Evolutionary conservation across 64 coral and sea anemone species (phyloP), one percentile per base, ranked within the genome.

Genomic region (Anthopleura sola): DNA sequence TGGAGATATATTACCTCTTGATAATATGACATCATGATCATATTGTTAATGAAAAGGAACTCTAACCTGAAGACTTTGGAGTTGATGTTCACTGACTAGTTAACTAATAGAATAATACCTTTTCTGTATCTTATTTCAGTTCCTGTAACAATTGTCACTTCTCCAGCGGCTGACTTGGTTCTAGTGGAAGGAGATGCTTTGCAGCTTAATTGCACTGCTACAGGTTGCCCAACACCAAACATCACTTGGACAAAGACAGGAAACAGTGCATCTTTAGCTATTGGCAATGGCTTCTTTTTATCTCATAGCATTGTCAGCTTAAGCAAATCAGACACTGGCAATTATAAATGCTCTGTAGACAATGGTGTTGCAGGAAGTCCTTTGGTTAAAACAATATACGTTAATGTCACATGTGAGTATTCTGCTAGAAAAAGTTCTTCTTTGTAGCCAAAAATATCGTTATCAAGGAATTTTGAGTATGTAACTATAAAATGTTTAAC

Each of bases 201-300:
- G 16, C 24, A n/a, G 14, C 51, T 83, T 2, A 83, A 83, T 33
- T 83, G 80, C 17, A 53, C 38, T 21, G n/a, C 80, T 7, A 83
- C 80, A 13, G 80, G 80, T 15, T 83, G 80, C 32, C 80, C 80
- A 53, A 15, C 37, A 54, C 80, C 80, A 49, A 83, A 83, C 47
- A 83, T 83, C 7, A 49, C 80, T 3, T 83, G 80, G 80, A 21
- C 80, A n/a, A 83, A 83, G 48, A 14, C 50, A 21, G 80, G 47
- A 21, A 18, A 28, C 1, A 2, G 46, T 49, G 40, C 40, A 44
- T 12, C 38, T 3, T 32, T 83, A 4, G 1, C 15, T 5, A 53
- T 0, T 46, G 20, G 14, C 3, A 83, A 21, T 37, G 75, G 36
- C 11, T 15, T 20, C 75, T 14, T 15, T 37, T 33, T 77, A 2